Percentiles rank a stretch among this genome's conserved stretches.
Evolutionary conservation across 2,888 invertebrate genomes (phyloP).

Genomic region (Plagodis dolabraria): DNA sequence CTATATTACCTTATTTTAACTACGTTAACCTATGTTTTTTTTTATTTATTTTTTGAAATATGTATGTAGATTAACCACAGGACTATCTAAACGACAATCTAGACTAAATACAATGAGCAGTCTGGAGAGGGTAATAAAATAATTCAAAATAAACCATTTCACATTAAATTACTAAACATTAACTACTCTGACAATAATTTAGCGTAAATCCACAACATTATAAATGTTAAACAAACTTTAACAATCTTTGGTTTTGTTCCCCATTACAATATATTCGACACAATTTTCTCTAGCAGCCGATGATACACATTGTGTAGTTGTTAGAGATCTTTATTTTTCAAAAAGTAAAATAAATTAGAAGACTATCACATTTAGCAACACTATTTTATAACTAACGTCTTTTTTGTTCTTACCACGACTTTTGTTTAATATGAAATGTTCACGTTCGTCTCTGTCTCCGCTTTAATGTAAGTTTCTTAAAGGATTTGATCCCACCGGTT

Average conservation of each 20-base stretch:
- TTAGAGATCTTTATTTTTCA: slow-evolving; percentile 74
- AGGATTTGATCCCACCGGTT: slow-evolving; percentile 86
- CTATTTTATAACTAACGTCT: slow-evolving; percentile 82
- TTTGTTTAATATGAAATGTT: slow-evolving; percentile 77
- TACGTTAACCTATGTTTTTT: slow-evolving; percentile 72
- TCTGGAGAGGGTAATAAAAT: slow-evolving; percentile 82
- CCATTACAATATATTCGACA: slow-evolving; percentile 77
- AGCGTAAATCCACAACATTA: slow-evolving; percentile 82
- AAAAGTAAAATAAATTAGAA: slow-evolving; percentile 80
- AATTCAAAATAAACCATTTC: slow-evolving; percentile 69
- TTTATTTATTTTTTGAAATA: slow-evolving; percentile 73
- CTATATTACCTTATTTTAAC: slow-evolving; percentile 67
- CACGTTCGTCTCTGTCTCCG: slow-evolving; percentile 67
- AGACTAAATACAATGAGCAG: slow-evolving; percentile 80
- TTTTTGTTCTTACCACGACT: slow-evolving; percentile 74
- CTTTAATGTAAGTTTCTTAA: slow-evolving; percentile 83
- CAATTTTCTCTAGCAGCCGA: slow-evolving; percentile 69
- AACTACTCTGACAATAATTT: slow-evolving; percentile 82
- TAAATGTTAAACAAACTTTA: slow-evolving; percentile 85
- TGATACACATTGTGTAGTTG: slow-evolving; percentile 69
- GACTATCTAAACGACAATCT: slow-evolving; percentile 72
- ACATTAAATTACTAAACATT: slow-evolving; percentile 72
- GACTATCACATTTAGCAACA: slow-evolving; percentile 84
- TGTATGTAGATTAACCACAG: slow-evolving; percentile 65
- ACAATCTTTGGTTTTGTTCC: slow-evolving; percentile 94